A percentile compares a stretch with the other conserved stretches of the same genome.
phyloP scores from a whole-genome alignment of 2,888 invertebrate species.

The Eudasyphora cyanicolor region DNA sequence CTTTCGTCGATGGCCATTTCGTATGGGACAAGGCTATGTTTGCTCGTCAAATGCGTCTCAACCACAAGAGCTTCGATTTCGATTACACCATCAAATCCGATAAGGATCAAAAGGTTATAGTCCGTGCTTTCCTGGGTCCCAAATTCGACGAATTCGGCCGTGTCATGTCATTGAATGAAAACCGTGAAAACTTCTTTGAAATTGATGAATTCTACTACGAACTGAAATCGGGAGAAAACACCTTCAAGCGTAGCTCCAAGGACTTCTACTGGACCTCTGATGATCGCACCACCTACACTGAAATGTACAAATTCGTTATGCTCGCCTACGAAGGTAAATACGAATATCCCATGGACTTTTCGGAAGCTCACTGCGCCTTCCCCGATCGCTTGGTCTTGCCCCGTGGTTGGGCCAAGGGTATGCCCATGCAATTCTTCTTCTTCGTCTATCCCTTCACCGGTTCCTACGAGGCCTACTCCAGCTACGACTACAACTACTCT shows the following conservation, averaged over 20 bases:
- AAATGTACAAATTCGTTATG: constrained; percentile 84
- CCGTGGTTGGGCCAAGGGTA: constrained; percentile 85
- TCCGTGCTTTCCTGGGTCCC: constrained; percentile 86
- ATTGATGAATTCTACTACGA: constrained; percentile 83
- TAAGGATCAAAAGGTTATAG: constrained; percentile 82
- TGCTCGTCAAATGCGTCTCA: constrained; percentile 84
- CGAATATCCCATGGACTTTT: constrained; percentile 81
- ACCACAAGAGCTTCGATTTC: constrained; percentile 84
- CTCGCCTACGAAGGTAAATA: constrained; percentile 82
- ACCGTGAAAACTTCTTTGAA: constrained; percentile 84
- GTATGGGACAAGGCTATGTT: constrained; percentile 78
- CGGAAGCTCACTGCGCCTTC: constrained; percentile 84
- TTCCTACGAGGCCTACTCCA: constrained; percentile 80
- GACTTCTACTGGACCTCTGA: constrained; percentile 84
- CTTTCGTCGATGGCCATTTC: constrained; percentile 78
- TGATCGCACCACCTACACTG: constrained; percentile 84
- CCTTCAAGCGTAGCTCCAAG: constrained; percentile 84
- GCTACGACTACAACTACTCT: constrained; percentile 81
- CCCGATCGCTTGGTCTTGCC: constrained; percentile 87
- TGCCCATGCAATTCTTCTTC: constrained; percentile 84
- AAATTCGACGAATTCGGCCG: constrained; percentile 83
- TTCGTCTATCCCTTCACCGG: constrained; percentile 83
- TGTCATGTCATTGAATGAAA: constrained; percentile 82
- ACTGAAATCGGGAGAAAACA: constrained; percentile 84
- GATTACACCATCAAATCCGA: constrained; percentile 82